Evolutionary conservation across 1,140 invertebrate genomes (phyloP).

Genomic region (Glossosoma conforme): DNA sequence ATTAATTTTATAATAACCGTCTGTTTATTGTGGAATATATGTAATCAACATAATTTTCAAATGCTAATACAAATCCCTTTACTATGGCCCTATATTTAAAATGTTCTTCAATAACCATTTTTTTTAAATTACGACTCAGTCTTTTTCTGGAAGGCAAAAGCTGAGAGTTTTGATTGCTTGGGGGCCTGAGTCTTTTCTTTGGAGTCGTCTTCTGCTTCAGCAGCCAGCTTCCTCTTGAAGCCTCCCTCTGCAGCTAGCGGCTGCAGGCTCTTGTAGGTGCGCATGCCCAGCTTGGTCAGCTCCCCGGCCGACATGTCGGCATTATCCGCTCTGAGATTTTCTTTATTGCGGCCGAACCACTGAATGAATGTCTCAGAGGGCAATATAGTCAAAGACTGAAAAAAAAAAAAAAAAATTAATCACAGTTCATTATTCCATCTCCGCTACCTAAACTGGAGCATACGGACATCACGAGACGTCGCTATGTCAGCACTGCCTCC

Average conservation of each 20-base stretch:
- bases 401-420: slow-evolving; percentile 2
- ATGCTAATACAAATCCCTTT: no score
- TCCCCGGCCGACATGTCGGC: slow-evolving; percentile 50
- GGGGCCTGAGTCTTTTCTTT: slow-evolving; percentile 35
- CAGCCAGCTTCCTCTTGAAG: slow-evolving; percentile 39
- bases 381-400: slow-evolving; percentile 10
- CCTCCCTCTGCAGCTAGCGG: slow-evolving; percentile 23
- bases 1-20: no score
- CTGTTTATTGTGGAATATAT: no score
- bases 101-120: no score
- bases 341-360: slow-evolving; percentile 55
- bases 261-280: slow-evolving; percentile 49
- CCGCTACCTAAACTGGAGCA: no score
- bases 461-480: no score
- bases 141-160: slow-evolving; percentile 47
- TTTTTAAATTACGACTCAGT: no score
- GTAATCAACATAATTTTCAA: no score
- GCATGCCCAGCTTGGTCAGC: slow-evolving; percentile 50
- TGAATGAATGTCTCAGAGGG: slow-evolving; percentile 48
- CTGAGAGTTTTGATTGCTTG: slow-evolving; percentile 48
- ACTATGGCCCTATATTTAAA: no score
- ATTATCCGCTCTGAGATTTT: slow-evolving; percentile 50
- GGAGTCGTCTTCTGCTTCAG: slow-evolving; percentile 13
- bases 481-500: no score
- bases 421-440: no score